Evolutionary conservation across 2,113 vertebrate species (phyloP).

Genomic region (Varanus komodoensis): DNA sequence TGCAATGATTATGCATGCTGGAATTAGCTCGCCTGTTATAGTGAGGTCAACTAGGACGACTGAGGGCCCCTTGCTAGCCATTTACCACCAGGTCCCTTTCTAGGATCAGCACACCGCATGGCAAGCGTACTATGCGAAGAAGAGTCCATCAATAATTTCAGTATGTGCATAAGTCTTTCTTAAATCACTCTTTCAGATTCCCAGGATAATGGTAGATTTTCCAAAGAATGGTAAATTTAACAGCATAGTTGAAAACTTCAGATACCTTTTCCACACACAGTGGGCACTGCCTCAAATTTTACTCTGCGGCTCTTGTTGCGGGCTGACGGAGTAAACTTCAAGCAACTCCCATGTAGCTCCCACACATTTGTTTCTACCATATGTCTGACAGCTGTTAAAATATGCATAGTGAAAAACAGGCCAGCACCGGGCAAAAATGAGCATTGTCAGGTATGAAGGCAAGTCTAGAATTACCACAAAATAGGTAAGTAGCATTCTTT

Average conservation of each 20-base stretch:
- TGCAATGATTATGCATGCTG: not conserved
- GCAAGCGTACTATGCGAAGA: not conserved
- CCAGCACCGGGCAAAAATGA: not conserved
- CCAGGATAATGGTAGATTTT: not conserved
- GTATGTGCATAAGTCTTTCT: not conserved
- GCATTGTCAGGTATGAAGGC: not conserved
- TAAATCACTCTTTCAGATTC: not conserved
- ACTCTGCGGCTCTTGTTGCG: not conserved
- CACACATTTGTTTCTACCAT: not conserved
- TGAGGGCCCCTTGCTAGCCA: not conserved
- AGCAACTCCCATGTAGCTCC: not conserved
- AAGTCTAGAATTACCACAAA: slow-evolving; percentile 30
- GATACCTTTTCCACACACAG: not conserved
- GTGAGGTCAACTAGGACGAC: not conserved
- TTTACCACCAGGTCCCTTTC: not conserved
- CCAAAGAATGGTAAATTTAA: not conserved
- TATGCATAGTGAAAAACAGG: not conserved
- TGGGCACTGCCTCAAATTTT: not conserved
- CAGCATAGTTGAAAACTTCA: not conserved
- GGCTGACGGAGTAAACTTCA: not conserved
- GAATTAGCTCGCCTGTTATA: not conserved
- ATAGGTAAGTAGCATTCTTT: slow-evolving; percentile 48
- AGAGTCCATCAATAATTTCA: no score
- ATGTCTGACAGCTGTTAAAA: not conserved
- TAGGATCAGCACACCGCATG: not conserved